Percentiles rank a stretch among this genome's conserved stretches.
phyloP scores from a whole-genome alignment of 2,888 invertebrate species.

The Hydrotaea diabolus region DNA sequence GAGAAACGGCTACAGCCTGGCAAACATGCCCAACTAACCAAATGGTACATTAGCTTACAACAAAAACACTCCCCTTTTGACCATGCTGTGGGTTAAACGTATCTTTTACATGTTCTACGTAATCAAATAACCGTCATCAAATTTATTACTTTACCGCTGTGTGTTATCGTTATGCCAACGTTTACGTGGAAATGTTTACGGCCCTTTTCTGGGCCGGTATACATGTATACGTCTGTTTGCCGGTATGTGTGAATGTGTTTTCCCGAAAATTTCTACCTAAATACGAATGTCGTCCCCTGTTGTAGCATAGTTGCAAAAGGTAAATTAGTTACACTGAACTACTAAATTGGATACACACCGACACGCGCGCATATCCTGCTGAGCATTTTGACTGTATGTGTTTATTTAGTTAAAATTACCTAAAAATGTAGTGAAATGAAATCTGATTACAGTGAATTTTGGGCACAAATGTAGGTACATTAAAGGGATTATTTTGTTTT shows the following conservation, averaged over 20 bases:
- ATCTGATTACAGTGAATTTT: background rate
- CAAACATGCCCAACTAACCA: background rate
- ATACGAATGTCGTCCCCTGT: background rate
- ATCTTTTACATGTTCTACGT: slow-evolving; percentile 47
- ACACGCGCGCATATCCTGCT: background rate
- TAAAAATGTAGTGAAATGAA: slow-evolving; percentile 39
- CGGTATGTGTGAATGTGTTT: slow-evolving; percentile 9
- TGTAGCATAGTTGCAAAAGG: slow-evolving; percentile 29
- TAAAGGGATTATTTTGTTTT: too few species aligned
- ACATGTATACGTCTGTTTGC: too few species aligned
- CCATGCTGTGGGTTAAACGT: slow-evolving; percentile 26
- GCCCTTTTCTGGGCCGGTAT: background rate
- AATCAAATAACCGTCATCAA: slow-evolving; percentile 53
- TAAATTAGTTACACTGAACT: slow-evolving; percentile 55
- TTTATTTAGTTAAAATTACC: slow-evolving; percentile 31
- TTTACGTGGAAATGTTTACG: slow-evolving; percentile 58
- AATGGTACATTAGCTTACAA: background rate
- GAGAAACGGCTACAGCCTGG: too few species aligned
- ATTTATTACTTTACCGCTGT: slow-evolving; percentile 53
- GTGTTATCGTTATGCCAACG: slow-evolving; percentile 15
- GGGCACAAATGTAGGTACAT: background rate
- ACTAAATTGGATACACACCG: slow-evolving; percentile 47
- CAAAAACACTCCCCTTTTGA: background rate
- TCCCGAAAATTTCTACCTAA: slow-evolving; percentile 51
- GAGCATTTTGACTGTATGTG: background rate